phyloP scores from a whole-genome alignment of 2,888 invertebrate genomes.

The Serripes groenlandicus region DNA sequence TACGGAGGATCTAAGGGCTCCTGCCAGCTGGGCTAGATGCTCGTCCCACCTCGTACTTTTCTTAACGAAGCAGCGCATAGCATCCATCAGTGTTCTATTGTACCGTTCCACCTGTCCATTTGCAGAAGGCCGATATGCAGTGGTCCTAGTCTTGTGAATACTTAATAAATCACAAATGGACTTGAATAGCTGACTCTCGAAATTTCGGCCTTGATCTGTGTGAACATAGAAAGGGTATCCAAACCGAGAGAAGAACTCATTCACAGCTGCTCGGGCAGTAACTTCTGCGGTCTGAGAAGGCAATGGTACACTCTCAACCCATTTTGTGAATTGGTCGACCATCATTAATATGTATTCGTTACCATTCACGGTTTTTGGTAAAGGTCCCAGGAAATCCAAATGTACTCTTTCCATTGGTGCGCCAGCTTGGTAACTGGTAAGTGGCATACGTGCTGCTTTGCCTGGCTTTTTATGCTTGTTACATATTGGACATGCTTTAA shows the following conservation, averaged over 20 bases:
- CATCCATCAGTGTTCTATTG: no score
- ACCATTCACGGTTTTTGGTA: conserved; percentile 25
- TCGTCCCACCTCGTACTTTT: no score
- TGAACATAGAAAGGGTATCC: conserved; percentile 30
- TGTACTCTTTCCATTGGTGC: conserved; percentile 36
- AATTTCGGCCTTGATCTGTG: conserved; percentile 23
- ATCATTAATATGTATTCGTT: conserved; percentile 34
- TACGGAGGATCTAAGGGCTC: no score
- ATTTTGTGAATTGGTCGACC: no score
- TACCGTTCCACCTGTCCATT: no score
- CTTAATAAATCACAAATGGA: conserved; percentile 16
- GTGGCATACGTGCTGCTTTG: conserved; percentile 11
- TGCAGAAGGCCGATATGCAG: conserved; percentile 33
- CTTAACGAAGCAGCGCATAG: no score
- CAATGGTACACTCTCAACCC: no score
- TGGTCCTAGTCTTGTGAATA: conserved; percentile 37
- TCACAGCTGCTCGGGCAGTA: conserved; percentile 27
- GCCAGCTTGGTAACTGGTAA: conserved; percentile 22
- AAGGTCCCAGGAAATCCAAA: conserved; percentile 29
- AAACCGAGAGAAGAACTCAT: conserved; percentile 25
- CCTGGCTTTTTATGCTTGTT: conserved; percentile 28
- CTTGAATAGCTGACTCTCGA: conserved; percentile 18
- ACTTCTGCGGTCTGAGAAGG: conserved; percentile 26
- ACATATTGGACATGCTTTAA: conserved; percentile 23
- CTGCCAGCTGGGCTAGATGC: no score